These are phyloP conservation scores for Stenurella melanura DNA, from an alignment of 2,888 invertebrate species.

Conservation along the genomic window DNA sequence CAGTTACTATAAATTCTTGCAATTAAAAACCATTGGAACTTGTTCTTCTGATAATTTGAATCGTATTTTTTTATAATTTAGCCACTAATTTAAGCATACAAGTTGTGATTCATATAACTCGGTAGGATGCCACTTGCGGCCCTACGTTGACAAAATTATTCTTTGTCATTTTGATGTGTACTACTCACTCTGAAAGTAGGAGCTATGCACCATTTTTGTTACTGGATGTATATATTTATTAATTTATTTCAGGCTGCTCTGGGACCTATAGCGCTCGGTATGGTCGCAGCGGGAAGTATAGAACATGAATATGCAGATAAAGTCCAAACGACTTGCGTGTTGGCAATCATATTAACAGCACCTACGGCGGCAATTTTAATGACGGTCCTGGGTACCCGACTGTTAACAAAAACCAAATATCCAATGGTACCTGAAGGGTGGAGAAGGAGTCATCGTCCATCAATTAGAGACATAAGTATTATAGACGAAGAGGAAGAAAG, in stretches of 20 bases:
- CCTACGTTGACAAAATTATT: too few relatives aligned
- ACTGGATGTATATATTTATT: too few relatives aligned
- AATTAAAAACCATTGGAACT: too few relatives aligned
- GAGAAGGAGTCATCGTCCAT: constrained; percentile 87
- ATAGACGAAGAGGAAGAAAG: constrained; percentile 86
- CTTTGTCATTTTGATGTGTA: too few relatives aligned
- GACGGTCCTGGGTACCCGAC: constrained; percentile 75
- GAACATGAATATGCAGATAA: constrained; percentile 80
- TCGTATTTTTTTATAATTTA: too few relatives aligned
- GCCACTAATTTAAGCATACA: too few relatives aligned
- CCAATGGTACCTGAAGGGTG: constrained; percentile 81
- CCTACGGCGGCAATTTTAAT: constrained; percentile 90
- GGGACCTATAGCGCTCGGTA: constrained; percentile 85
- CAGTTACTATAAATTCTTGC: too few relatives aligned
- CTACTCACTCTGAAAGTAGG: too few relatives aligned
- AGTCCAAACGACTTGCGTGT: constrained; percentile 85
- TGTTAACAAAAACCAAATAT: constrained; percentile 79
- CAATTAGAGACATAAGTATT: constrained; percentile 89
- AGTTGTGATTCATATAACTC: too few relatives aligned
- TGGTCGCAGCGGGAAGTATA: constrained; percentile 74
- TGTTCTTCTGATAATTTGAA: too few relatives aligned
- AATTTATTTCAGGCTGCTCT: constrained; percentile 81
- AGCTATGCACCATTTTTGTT: too few relatives aligned
- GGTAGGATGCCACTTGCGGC: too few relatives aligned
- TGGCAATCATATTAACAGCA: constrained; percentile 90